Conservation (phyloP, 2,797 vertebrate genomes). For the Mormyrus proboscirostris region DNA sequence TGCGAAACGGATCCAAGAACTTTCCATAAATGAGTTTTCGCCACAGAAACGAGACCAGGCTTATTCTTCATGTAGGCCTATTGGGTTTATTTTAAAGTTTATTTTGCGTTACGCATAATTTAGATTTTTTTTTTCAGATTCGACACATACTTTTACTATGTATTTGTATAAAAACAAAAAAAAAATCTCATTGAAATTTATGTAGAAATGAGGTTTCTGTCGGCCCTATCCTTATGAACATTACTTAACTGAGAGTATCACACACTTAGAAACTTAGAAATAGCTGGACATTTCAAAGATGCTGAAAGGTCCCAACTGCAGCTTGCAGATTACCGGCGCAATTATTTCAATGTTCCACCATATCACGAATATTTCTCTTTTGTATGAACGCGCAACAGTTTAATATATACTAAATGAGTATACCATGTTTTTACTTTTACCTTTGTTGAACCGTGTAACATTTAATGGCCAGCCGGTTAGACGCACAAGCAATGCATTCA, state of each 20-base stretch:
- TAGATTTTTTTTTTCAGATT: neutral
- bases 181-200: neutral
- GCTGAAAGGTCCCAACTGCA: neutral
- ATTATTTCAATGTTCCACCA: neutral
- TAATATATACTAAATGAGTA: neutral
- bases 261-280: neutral
- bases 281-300: neutral
- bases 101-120: neutral
- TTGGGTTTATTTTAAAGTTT: neutral
- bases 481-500: neutral
- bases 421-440: neutral
- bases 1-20: slow-evolving; percentile 27
- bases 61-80: neutral
- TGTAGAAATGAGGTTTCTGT: neutral
- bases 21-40: neutral
- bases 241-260: neutral
- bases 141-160: neutral
- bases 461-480: neutral
- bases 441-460: neutral
- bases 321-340: neutral
- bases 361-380: neutral
- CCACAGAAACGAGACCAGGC: neutral
- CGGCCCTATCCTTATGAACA: neutral
- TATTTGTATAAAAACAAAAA: neutral
- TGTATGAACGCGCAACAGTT: neutral